Percentiles rank a stretch among this genome's conserved stretches.
These are phyloP conservation scores for Tragelaphus imberbis DNA, from an alignment of 2,113 vertebrate genomes.

Conservation along the genomic window DNA sequence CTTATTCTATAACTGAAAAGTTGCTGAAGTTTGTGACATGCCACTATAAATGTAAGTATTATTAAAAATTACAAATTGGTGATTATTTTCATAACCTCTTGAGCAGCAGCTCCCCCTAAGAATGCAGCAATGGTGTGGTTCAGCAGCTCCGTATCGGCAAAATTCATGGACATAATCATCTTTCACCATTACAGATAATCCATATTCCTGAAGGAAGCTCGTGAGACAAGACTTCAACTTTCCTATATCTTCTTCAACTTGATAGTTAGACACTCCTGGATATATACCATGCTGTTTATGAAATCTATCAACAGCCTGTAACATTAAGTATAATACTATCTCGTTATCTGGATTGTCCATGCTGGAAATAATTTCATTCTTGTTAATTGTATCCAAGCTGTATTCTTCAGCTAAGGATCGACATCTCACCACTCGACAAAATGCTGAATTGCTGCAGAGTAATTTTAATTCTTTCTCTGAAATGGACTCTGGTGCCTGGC, in stretches of 20 bases:
- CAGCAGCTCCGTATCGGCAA: slow-evolving; percentile 94
- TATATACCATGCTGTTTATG: too few relatives aligned
- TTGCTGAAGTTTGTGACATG: slow-evolving; percentile 96
- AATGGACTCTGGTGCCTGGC: too few relatives aligned
- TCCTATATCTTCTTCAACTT: slow-evolving; percentile 95
- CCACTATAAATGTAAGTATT: slow-evolving; percentile 98
- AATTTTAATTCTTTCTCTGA: too few relatives aligned
- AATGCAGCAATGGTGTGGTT: slow-evolving; percentile 84
- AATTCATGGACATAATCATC: slow-evolving; percentile 99
- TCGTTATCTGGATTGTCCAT: too few relatives aligned
- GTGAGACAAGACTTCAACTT: slow-evolving; percentile 93
- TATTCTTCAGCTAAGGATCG: too few relatives aligned
- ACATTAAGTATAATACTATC: too few relatives aligned
- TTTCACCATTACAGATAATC: slow-evolving; percentile 91
- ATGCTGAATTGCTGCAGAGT: too few relatives aligned
- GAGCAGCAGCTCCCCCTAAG: slow-evolving; percentile 88
- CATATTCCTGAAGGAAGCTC: slow-evolving; percentile 92
- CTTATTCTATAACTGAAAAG: slow-evolving; percentile 86
- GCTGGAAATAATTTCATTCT: too few relatives aligned
- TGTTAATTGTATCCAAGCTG: too few relatives aligned
- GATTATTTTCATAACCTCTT: slow-evolving; percentile 97
- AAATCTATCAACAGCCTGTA: too few relatives aligned
- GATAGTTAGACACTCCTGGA: slow-evolving; percentile 93
- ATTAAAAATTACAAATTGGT: slow-evolving; percentile 98
- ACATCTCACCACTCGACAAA: too few relatives aligned